Evolutionary conservation across 92 coral and sea anemone species (phyloP), one percentile per base, ranked within the genome.

Genomic region (Desmophyllum pertusum): DNA sequence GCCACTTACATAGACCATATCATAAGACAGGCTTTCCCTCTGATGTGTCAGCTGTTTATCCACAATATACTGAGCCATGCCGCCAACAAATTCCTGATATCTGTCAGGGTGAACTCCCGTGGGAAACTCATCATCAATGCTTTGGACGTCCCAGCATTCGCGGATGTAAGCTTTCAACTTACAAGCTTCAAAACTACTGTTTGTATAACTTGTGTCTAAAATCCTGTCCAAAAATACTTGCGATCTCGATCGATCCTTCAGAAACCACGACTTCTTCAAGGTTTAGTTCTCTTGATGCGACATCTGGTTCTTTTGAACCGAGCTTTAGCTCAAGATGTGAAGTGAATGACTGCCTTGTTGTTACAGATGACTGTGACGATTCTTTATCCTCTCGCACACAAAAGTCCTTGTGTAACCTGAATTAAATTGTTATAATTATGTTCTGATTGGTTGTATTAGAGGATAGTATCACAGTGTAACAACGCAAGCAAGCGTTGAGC

Each of bases 41-140:
- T 84, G 84, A 62, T 67, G 83, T 18, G 81, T 85, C 40, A 70
- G 61, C 70, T 91, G 97, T 50, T 93, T 93, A 48, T 93, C 97
- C 15, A 91, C 89, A 76, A 93, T 91, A 41, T 93, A 93, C 88
- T 93, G 98, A 5, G 95, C 90, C 88, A 93, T 71, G 33, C 98
- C 91, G 18, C 98, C 98, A 77, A 93, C 93, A 83, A 93, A 88
- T 72, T 93, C 98, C 78, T 89, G 95, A 43, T 93, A 93, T 71
- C 98, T 64, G 61, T 93, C 98, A 2, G 95, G 95, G 46, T 93
- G 98, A 9, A 93, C 92, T 13, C 98, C 98, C 27, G 98, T 93
- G 0, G 95, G 98, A 29, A 93, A 91, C 70, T 88, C 92, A 15
- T 93, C 95, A 66, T 91, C 93, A 53, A 93, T 84, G 64, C 61